Conservation (phyloP, 2,888 invertebrate genomes). For the Platynereis dumerilii region DNA sequence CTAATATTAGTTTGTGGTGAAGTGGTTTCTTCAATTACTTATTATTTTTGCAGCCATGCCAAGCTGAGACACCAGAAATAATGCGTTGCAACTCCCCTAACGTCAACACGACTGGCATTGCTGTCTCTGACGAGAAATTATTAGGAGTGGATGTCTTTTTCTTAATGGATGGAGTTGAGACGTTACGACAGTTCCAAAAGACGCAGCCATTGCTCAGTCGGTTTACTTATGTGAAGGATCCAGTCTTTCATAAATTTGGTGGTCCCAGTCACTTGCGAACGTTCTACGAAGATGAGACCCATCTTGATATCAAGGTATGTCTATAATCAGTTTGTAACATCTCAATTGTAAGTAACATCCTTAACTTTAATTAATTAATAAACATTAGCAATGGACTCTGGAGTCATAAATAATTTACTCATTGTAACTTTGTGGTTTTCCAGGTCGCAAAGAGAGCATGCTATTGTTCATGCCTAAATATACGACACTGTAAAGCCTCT, state of each 20-base stretch:
- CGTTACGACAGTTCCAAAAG: conserved; percentile 38
- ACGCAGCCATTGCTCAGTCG: conserved; percentile 37
- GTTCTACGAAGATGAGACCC: conserved; percentile 42
- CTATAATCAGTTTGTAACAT: no score
- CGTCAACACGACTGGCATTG: conserved; percentile 30
- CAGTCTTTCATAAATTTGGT: conserved; percentile 41
- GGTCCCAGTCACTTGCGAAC: conserved; percentile 37
- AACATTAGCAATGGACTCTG: no score
- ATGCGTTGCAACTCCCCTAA: conserved; percentile 54
- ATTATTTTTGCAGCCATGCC: conserved; percentile 36
- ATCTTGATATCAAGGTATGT: conserved; percentile 48
- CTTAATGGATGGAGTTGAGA: conserved; percentile 57
- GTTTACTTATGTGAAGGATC: conserved; percentile 58
- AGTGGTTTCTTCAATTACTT: no score
- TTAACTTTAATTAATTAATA: no score
- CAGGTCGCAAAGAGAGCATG: no score
- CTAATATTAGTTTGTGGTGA: no score
- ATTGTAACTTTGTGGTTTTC: no score
- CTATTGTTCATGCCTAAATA: no score
- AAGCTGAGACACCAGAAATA: conserved; percentile 35
- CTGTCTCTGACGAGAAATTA: conserved; percentile 34
- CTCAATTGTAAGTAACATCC: no score
- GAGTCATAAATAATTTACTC: no score
- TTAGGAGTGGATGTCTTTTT: conserved; percentile 47
- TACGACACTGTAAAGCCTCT: no score